Evolutionary conservation across 2,888 invertebrate species (phyloP), one percentile per base, ranked within the genome.

Genomic region (Microplitis deprimator): DNA sequence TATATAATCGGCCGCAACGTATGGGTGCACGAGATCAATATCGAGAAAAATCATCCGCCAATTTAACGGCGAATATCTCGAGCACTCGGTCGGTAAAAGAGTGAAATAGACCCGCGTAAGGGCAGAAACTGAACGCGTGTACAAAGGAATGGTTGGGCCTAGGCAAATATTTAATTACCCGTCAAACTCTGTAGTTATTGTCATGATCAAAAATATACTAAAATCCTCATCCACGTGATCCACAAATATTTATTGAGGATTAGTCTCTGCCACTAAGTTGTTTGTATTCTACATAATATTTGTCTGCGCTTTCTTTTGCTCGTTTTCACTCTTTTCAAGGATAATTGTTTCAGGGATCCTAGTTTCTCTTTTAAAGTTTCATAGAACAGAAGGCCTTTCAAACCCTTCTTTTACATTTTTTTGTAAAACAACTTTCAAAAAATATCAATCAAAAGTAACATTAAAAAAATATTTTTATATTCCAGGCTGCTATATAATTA

Each of bases 201-300:
- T 40, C 64, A 41, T 29, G 65, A 29, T 13, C 20, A 20, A 29
- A 41, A 73, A 65, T 73, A 50, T 64, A 64, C 17, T 5, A 60
- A 20, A 69, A 6, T 41, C 41, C 13, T 41, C 41, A 40, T n/a
- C 38, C 20, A 40, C 39, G 60, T 39, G 39, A 40, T 73, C 67
- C n/a, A 40, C 61, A 77, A 77, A 77, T 77, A 67, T 77, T 77
- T 74, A 74, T 74, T 41, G 38, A 75, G 67, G 74, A 77, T 75
- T 77, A 70, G 64, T 20, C 68, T 8, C 10, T 29, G 17, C 50
- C 5, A 64, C 41, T 1, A 29, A 39, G 59, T 38, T 50, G 5
- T 50, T 50, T 50, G 50, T 50, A 13, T 10, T 10, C 50, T 0
- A 50, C 8, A 13, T 29, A 4, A 50, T 50, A 50, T 50, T 13